phyloP scores from a whole-genome alignment of 2,797 vertebrate species.

The Gila robusta region DNA sequence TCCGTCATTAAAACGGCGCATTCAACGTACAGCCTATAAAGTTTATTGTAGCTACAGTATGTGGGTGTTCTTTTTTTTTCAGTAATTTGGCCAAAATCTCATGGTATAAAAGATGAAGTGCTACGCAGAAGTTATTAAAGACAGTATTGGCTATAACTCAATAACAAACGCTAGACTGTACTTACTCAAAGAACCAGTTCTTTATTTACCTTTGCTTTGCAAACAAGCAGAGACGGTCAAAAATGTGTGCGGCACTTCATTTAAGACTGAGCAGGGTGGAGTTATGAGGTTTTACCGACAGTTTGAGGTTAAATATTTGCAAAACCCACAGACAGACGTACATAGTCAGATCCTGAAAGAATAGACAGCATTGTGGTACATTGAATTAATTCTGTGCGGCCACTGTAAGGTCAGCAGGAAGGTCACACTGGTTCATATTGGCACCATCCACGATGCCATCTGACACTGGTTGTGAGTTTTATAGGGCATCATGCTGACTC shows the following conservation, averaged over 20 bases:
- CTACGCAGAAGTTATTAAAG: not conserved
- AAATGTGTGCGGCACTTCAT: too few species aligned
- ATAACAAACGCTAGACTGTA: not conserved
- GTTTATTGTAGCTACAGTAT: too few species aligned
- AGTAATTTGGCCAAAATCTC: not conserved
- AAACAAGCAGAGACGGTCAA: too few species aligned
- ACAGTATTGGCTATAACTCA: not conserved
- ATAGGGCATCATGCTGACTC: conserved; percentile 22
- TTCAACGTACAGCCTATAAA: too few species aligned
- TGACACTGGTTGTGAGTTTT: conserved; percentile 7
- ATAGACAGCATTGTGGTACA: not conserved
- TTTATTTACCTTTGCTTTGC: not conserved
- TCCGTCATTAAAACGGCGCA: too few species aligned
- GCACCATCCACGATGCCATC: not conserved
- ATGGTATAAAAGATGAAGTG: not conserved
- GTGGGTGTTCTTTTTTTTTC: too few species aligned
- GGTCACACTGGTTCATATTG: conserved; percentile 14
- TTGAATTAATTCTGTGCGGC: not conserved
- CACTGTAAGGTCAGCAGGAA: not conserved
- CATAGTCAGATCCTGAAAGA: not conserved
- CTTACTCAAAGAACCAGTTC: too few species aligned
- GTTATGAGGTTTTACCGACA: not conserved
- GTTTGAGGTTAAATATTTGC: too few species aligned
- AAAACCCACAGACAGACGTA: not conserved
- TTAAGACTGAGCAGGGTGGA: not conserved